Percentiles rank a stretch among this genome's conserved stretches.
Evolutionary conservation across 2,797 vertebrate species (phyloP).

Genomic region (Tangara arthus): DNA sequence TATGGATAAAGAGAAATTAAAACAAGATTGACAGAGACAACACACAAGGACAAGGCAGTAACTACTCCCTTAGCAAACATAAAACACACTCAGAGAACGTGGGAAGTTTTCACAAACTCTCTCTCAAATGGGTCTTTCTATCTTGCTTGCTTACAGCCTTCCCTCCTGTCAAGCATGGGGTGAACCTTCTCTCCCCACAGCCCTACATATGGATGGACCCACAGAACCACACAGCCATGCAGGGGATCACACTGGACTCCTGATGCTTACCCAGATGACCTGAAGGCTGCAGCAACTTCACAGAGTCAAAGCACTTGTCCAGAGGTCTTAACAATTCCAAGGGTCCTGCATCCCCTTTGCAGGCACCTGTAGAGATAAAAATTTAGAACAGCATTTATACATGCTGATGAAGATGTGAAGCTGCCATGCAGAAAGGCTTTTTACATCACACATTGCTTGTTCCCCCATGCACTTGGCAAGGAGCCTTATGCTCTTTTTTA

Average conservation of each 20-base stretch:
- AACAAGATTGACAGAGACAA: not conserved
- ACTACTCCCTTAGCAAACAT: not conserved
- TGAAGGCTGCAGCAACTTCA: not conserved
- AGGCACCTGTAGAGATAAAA: not conserved
- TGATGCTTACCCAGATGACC: not conserved
- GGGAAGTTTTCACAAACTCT: not conserved
- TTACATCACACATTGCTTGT: not conserved
- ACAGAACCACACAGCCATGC: not conserved
- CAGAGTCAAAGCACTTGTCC: not conserved
- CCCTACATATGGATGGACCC: fast-evolving
- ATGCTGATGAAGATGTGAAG: not conserved
- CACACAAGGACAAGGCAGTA: not conserved
- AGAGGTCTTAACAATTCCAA: not conserved
- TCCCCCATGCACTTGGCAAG: not conserved
- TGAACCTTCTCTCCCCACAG: not conserved
- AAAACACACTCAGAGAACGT: fast-evolving
- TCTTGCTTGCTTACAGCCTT: not conserved
- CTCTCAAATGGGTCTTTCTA: not conserved
- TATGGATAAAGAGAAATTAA: not conserved
- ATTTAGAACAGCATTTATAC: not conserved
- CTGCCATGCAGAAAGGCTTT: not conserved
- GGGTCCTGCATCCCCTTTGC: not conserved
- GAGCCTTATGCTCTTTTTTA: not conserved
- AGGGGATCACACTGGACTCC: not conserved
- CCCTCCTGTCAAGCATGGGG: not conserved